phyloP scores from a whole-genome alignment of 2,888 invertebrate genomes.

The Ischnura elegans region DNA sequence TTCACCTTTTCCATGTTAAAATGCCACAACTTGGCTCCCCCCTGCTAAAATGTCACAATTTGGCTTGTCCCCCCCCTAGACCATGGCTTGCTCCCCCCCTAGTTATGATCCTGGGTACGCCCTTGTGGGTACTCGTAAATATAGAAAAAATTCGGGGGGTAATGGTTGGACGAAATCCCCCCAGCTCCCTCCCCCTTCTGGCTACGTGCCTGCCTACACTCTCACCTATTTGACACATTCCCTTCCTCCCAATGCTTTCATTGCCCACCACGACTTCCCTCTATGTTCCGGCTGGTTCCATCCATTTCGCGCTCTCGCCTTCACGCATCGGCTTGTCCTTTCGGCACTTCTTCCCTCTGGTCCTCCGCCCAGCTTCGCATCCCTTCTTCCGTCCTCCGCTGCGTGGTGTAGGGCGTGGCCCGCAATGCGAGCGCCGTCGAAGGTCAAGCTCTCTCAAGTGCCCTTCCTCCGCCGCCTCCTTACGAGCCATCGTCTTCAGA shows the following conservation, averaged over 20 bases:
- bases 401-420: conserved; percentile 36
- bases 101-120: too few species aligned
- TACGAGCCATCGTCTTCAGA: not conserved
- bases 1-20: too few species aligned
- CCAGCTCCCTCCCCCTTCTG: too few species aligned
- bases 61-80: too few species aligned
- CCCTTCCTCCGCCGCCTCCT: not conserved
- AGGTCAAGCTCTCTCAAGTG: conserved; percentile 34
- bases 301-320: conserved; percentile 9
- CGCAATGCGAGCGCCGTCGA: conserved; percentile 36
- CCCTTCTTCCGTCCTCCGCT: not conserved
- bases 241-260: not conserved
- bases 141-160: too few species aligned
- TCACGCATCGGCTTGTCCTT: not conserved
- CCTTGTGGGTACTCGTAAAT: too few species aligned
- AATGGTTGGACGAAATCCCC: too few species aligned
- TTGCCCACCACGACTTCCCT: not conserved
- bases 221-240: not conserved
- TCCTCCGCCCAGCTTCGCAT: conserved; percentile 3
- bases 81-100: too few species aligned
- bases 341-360: not conserved
- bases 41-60: too few species aligned
- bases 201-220: too few species aligned
- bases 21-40: too few species aligned
- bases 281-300: not conserved